phyloP scores from a whole-genome alignment of 2,888 invertebrate genomes.

The Eustalomyia histrio region DNA sequence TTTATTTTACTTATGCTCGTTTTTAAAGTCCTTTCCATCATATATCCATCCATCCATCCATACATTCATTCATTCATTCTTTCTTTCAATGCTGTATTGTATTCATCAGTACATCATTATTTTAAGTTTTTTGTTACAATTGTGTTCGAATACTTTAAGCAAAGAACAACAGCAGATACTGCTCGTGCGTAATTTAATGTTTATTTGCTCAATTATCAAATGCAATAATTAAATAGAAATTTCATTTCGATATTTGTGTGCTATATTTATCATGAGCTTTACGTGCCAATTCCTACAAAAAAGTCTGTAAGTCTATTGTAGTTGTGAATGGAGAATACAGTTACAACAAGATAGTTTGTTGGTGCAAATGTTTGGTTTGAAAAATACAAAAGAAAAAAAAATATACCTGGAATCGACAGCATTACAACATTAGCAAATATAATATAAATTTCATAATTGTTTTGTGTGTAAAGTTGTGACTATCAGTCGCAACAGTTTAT shows the following conservation, averaged over 20 bases:
- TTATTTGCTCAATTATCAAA: slow-evolving; percentile 43
- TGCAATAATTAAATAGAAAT: slow-evolving; percentile 36
- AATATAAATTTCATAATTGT: too few species aligned
- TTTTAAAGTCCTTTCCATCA: background rate
- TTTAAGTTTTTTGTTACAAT: background rate
- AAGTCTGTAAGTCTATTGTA: too few species aligned
- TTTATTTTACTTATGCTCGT: slow-evolving; percentile 22
- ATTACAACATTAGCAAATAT: too few species aligned
- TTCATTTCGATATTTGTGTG: slow-evolving; percentile 41
- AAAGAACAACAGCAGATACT: background rate
- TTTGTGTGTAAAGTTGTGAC: too few species aligned
- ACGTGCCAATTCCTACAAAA: too few species aligned
- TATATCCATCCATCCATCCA: slow-evolving; percentile 31
- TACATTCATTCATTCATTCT: background rate
- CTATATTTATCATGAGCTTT: slow-evolving; percentile 47
- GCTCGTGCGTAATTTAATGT: background rate
- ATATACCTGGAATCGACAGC: too few species aligned
- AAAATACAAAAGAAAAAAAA: too few species aligned
- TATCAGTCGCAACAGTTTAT: slow-evolving; percentile 42
- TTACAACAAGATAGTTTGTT: too few species aligned
- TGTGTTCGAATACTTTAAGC: slow-evolving; percentile 22
- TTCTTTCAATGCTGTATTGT: background rate
- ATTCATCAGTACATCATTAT: background rate
- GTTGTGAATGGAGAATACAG: too few species aligned
- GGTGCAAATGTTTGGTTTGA: too few species aligned